Evolutionary conservation across 2,888 invertebrate species (phyloP).

Genomic region (Drosophila neonasuta): DNA sequence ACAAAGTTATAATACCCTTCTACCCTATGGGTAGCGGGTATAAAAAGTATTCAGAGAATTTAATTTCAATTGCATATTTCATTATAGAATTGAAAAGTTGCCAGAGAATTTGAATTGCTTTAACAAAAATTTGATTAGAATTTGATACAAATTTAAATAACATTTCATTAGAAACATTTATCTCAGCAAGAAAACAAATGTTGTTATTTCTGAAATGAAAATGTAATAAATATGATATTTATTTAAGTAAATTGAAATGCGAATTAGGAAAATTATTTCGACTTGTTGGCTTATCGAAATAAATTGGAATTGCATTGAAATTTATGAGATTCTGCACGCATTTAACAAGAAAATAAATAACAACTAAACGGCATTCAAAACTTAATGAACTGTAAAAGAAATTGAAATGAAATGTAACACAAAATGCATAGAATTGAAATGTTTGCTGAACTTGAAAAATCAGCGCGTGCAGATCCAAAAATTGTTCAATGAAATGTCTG

Average conservation of each 20-base stretch:
- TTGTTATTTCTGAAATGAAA: no score
- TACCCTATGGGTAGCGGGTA: no score
- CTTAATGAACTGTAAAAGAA: slow-evolving; percentile 43
- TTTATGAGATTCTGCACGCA: neutral
- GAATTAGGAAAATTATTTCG: no score
- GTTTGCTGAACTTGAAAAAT: slow-evolving; percentile 73
- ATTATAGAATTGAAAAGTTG: neutral
- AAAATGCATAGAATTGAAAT: slow-evolving; percentile 9
- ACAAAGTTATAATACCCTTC: no score
- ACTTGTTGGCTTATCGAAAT: neutral
- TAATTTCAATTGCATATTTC: neutral
- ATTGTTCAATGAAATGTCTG: slow-evolving; percentile 62
- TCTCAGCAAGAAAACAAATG: no score
- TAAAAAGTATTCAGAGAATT: neutral
- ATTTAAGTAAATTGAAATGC: no score
- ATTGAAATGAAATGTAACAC: neutral
- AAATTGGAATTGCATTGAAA: neutral
- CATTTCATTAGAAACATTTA: neutral
- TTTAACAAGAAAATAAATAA: neutral
- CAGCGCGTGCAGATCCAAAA: slow-evolving; percentile 45
- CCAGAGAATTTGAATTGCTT: neutral
- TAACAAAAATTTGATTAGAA: neutral
- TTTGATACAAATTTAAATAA: neutral
- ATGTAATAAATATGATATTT: no score
- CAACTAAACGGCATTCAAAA: neutral